These are phyloP conservation scores for Clarias platycephalus DNA, from an alignment of 2,797 vertebrate species.

Conservation along the genomic window DNA sequence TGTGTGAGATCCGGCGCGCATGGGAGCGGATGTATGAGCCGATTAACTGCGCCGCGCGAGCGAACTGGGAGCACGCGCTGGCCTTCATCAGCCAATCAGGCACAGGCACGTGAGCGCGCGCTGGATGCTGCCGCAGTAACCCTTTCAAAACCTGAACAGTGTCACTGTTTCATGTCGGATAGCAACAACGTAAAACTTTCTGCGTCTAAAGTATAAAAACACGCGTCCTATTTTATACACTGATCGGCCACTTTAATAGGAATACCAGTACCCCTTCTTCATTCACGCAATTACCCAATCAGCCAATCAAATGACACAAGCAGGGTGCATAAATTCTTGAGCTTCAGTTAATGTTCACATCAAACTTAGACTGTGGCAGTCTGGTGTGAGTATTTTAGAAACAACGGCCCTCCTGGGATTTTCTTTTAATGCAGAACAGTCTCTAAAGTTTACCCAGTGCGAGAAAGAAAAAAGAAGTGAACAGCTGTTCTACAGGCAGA, in stretches of 20 bases:
- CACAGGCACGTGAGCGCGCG: constrained; percentile 60
- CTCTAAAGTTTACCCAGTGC: background rate
- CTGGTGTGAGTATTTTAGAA: background rate
- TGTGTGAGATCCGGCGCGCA: constrained; percentile 62
- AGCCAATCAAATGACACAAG: background rate
- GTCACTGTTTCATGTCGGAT: background rate
- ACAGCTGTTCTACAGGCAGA: background rate
- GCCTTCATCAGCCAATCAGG: constrained; percentile 60
- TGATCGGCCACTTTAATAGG: background rate
- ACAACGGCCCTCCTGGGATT: background rate
- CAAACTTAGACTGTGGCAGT: background rate
- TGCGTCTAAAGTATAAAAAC: background rate
- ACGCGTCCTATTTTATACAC: background rate
- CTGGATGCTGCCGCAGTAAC: constrained; percentile 60
- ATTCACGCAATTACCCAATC: background rate
- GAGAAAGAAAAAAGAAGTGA: background rate
- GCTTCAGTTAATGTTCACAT: background rate
- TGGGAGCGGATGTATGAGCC: constrained; percentile 59
- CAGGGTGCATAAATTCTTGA: too few species aligned
- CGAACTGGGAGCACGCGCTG: constrained; percentile 56
- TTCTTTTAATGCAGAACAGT: background rate
- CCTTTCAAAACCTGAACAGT: constrained; percentile 52
- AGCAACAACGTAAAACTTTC: background rate
- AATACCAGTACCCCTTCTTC: too few species aligned
- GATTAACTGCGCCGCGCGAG: constrained; percentile 64